These are phyloP conservation scores for Drosophila atripex DNA, from an alignment of 2,888 invertebrate genomes.

Conservation along the genomic window DNA sequence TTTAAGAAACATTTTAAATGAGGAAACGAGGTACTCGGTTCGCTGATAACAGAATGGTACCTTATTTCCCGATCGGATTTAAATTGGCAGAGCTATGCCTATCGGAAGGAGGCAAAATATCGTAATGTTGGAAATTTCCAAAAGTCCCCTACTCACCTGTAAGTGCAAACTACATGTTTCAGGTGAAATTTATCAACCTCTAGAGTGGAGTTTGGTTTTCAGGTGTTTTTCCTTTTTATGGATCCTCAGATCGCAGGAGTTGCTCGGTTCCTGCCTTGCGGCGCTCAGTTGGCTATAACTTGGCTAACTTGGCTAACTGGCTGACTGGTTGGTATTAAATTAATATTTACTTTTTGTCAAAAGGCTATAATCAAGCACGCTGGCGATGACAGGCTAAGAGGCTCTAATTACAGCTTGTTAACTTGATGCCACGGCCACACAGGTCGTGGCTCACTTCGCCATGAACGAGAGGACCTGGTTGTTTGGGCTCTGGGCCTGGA, in stretches of 20 bases:
- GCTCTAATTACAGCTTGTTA: conserved; percentile 84
- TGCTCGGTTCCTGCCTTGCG: conserved; percentile 13
- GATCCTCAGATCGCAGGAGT: neutral
- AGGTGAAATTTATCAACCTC: conserved; percentile 27
- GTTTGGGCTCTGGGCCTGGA: conserved; percentile 9
- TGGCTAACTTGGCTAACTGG: conserved; percentile 32
- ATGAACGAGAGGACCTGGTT: conserved; percentile 10
- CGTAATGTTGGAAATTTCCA: too few species aligned
- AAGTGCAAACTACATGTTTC: conserved; percentile 8
- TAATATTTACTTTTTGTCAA: conserved; percentile 84
- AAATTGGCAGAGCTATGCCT: too few species aligned
- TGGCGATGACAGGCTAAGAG: conserved; percentile 84
- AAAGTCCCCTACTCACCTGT: conserved; percentile 22
- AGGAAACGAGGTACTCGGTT: too few species aligned
- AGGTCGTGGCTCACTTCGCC: conserved; percentile 72
- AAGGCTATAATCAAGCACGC: conserved; percentile 83
- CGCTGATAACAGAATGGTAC: too few species aligned
- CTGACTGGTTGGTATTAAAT: conserved; percentile 79
- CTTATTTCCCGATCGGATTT: too few species aligned
- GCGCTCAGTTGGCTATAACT: conserved; percentile 13
- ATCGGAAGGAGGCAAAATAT: too few species aligned
- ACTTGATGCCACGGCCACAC: conserved; percentile 78
- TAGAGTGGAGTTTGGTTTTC: conserved; percentile 3
- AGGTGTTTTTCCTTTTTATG: neutral
- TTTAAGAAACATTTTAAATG: too few species aligned